phyloP scores from a whole-genome alignment of 2,888 invertebrate genomes.

The Eupithecia centaureata region DNA sequence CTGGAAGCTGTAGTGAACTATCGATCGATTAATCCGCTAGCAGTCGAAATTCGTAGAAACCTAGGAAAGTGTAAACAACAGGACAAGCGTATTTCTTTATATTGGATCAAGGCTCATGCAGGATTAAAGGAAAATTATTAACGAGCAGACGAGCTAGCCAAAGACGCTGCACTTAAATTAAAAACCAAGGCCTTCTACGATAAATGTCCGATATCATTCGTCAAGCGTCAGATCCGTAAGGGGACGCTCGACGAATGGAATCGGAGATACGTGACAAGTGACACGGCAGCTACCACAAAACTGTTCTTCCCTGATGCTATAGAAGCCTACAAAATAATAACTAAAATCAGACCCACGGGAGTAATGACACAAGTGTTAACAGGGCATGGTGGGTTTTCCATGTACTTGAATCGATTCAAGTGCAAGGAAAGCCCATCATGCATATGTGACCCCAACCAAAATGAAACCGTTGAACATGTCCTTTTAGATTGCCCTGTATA shows the following conservation, averaged over 20 bases:
- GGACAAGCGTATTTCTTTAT: slow-evolving; percentile 2
- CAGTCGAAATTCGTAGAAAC: slow-evolving; percentile 2
- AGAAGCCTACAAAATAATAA: background rate
- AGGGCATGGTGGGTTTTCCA: slow-evolving; percentile 8
- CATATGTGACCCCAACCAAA: slow-evolving; percentile 2
- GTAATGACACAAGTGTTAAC: background rate
- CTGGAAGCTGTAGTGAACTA: background rate
- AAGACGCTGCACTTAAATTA: too few relatives aligned
- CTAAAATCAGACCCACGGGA: background rate
- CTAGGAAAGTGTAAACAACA: background rate
- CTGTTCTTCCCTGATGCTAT: slow-evolving; percentile 27
- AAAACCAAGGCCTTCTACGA: too few relatives aligned
- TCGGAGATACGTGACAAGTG: too few relatives aligned
- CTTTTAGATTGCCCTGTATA: slow-evolving; percentile 5
- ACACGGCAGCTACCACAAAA: too few relatives aligned
- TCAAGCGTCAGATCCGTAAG: too few relatives aligned
- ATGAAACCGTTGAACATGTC: background rate
- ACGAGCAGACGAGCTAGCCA: slow-evolving; percentile 23
- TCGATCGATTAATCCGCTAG: slow-evolving; percentile 11
- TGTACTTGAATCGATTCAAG: slow-evolving; percentile 11
- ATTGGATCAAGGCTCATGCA: slow-evolving; percentile 27
- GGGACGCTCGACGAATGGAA: too few relatives aligned
- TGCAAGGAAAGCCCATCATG: slow-evolving; percentile 25
- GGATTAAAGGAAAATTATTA: slow-evolving; percentile 24
- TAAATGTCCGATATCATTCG: too few relatives aligned